Conservation (phyloP, 2,888 invertebrate genomes). For the Mystacides longicornis region DNA sequence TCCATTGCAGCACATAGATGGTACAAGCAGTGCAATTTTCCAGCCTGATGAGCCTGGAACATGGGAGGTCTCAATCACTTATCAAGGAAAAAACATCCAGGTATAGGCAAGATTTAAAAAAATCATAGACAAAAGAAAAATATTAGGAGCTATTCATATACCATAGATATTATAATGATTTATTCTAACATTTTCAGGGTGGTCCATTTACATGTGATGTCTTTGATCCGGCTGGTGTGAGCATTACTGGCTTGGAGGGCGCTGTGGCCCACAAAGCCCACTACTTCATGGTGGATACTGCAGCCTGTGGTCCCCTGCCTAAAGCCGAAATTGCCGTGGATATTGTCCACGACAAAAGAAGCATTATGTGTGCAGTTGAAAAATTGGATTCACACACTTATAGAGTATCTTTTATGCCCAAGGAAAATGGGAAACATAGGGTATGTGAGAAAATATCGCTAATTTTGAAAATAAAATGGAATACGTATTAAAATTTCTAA, state of each 20-base stretch:
- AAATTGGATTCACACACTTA: conserved; percentile 70
- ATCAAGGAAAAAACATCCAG: conserved; percentile 91
- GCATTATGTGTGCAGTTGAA: conserved; percentile 75
- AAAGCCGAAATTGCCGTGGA: conserved; percentile 83
- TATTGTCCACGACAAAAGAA: conserved; percentile 81
- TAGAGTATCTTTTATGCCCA: conserved; percentile 70
- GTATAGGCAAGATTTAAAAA: conserved; percentile 30
- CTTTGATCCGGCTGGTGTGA: conserved; percentile 87
- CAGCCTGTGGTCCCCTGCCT: conserved; percentile 65
- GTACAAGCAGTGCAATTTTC: conserved; percentile 91
- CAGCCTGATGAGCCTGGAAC: conserved; percentile 96
- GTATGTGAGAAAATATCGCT: too few relatives aligned
- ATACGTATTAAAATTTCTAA: too few relatives aligned
- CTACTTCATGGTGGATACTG: conserved; percentile 66
- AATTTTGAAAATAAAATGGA: too few relatives aligned
- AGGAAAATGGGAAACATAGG: conserved; percentile 71
- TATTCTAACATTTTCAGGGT: conserved; percentile 50
- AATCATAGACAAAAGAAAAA: too few relatives aligned
- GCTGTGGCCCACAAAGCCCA: conserved; percentile 81
- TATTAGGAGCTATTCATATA: neutral
- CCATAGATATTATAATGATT: neutral
- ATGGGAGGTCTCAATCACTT: conserved; percentile 94
- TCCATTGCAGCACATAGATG: conserved; percentile 78
- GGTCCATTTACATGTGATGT: conserved; percentile 96
- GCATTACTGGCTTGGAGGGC: conserved; percentile 71